A percentile compares a stretch with the other conserved stretches of the same genome.
These are phyloP conservation scores for Choloepus hoffmanni DNA, from an alignment of 2,113 vertebrate species.

Conservation along the genomic window DNA sequence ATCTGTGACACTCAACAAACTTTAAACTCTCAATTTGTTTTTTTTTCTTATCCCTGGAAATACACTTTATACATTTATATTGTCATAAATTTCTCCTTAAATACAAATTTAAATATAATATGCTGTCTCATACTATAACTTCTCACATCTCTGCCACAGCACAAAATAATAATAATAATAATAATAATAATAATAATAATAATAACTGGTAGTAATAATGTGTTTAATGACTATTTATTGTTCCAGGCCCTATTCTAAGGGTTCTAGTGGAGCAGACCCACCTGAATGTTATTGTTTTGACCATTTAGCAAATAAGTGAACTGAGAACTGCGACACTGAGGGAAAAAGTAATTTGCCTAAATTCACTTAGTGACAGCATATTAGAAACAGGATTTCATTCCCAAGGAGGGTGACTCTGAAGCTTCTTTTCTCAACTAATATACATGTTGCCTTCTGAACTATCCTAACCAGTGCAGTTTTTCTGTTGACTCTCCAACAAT, in stretches of 20 bases:
- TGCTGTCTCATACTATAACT: too few species aligned
- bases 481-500: background rate
- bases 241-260: background rate
- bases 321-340: background rate
- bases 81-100: background rate
- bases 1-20: background rate
- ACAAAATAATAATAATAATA: too few species aligned
- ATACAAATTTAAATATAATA: too few species aligned
- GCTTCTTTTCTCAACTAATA: background rate
- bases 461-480: background rate
- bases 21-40: background rate
- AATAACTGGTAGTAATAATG: background rate
- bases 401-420: background rate
- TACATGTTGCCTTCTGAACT: background rate
- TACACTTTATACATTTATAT: background rate
- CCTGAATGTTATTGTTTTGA: background rate
- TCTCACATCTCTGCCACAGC: too few species aligned
- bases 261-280: background rate
- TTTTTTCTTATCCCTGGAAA: background rate
- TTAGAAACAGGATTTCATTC: background rate
- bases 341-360: background rate
- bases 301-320: background rate
- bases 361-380: background rate
- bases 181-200: too few species aligned
- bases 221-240: background rate